Base-by-base conservation (phyloP, 2,888 invertebrate genomes). In the Brenthis hecate region DNA sequence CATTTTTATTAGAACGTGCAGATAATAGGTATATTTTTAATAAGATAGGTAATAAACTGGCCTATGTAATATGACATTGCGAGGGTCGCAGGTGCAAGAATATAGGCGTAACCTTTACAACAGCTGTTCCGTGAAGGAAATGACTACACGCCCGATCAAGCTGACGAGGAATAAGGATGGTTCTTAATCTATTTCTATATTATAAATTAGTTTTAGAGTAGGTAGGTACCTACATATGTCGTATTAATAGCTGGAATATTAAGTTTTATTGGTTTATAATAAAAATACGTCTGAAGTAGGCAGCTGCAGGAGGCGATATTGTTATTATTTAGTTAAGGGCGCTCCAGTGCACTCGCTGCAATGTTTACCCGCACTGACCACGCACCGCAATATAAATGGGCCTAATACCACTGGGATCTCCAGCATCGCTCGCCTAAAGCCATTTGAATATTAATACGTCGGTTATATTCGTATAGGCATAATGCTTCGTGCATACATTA, bases 371-470 rank as follows among this genome's bases (percentile, higher is more conserved):
- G 72, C 76, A 76, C 74, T 80, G 79, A 76, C 80, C 82, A 76
- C 78, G 79, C 78, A 78, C 81, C 79, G 79, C 82, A 82, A 83
- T 81, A 82, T 81, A 86, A 86, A 86, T 87, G 85, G 80, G 76
- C 78, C 83, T 85, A 84, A 86, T 85, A 78, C 85, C 84, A 79
- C 75, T 78, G 84, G 85, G 85, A 86, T 82, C 82, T 80, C 78
- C 76, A 81, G 79, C 81, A 79, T 77, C 80, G 81, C 78, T 81
- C 79, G 86, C 86, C 85, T 76, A 82, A 82, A 86, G 84, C 85
- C 79, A 86, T 90, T 88, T 88, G 86, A 89, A 90, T 91, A 89
- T 89, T 91, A 88, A 90, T 88, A 85, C 78, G 74, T 75, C 76
- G 77, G 80, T 81, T 83, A 82, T 85, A 82, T 84, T 81, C 83